Evolutionary conservation across 2,113 vertebrate species (phyloP).

Genomic region (Mungos mungo): DNA sequence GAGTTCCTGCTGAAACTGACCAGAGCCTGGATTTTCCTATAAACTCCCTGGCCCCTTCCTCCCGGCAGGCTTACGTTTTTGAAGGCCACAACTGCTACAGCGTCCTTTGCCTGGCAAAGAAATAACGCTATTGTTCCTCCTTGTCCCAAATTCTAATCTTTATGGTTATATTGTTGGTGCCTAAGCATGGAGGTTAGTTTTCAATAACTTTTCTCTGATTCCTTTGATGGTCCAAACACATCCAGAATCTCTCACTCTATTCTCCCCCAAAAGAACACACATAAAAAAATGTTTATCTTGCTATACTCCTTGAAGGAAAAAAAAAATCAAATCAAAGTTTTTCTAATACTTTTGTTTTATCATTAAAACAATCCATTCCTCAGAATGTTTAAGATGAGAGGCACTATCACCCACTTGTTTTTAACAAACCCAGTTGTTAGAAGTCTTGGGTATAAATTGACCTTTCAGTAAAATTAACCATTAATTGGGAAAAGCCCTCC

Average conservation of each 20-base stretch:
- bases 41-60: neutral
- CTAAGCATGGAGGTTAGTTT: neutral
- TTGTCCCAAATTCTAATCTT: neutral
- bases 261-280: neutral
- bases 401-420: neutral
- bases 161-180: neutral
- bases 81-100: neutral
- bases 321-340: neutral
- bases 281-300: neutral
- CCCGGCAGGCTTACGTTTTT: neutral
- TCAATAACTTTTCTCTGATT: neutral
- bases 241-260: neutral
- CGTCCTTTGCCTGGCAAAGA: neutral
- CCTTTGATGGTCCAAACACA: neutral
- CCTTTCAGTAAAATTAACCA: neutral
- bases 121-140: neutral
- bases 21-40: neutral
- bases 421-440: neutral
- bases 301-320: neutral
- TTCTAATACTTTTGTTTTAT: neutral
- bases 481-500: neutral
- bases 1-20: neutral
- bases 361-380: neutral
- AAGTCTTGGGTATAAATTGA: neutral
- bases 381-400: neutral